Evolutionary conservation across 1,140 invertebrate genomes (phyloP), one percentile per base, ranked within the genome.

Genomic region (Procambarus clarkii): DNA sequence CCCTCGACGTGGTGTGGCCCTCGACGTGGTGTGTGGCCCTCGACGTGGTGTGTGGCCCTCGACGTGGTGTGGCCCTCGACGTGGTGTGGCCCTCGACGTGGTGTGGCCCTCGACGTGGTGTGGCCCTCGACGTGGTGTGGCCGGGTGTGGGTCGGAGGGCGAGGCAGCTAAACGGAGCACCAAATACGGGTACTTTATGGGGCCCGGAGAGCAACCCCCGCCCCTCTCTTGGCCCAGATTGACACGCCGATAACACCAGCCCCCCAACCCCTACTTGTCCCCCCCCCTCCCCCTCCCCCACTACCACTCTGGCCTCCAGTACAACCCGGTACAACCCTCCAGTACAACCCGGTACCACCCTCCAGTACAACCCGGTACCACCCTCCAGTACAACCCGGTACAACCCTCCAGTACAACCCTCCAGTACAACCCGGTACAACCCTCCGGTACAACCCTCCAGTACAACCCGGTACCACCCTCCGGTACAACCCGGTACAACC

Each of bases 161-260:
- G 60, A 64, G 60, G 45, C 79, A 54, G 21, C 79, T 54, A 81
- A 81, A 81, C 44, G 79, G 79, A 58, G 48, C 79, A 15, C 79
- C 79, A 81, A 81, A 81, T 81, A 81, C 58, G 79, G 79, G 34
- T 34, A 54, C 21, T 81, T 81, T 81, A 81, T 81, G 79, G 79
- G 48, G 34, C 0, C 18, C 79, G 9, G 48, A 48, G 9, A 48
- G 15, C 21, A 54, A 81, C 48, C 79, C 48, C 79, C 79, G 79
- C 79, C 79, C 34, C 79, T 24, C 79, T 18, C 18, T 45, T 79
- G 79, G 48, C 3, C 79, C 79, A 50, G 79, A 81, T 81, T 81
- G 79, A 81, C 79, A 54, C 79, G 11, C 48, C 34, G 79, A 81
- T 81, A 81, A 54, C 79, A 81, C 46, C 21, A 54, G 48, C 21